Conservation (phyloP, 2,113 vertebrate genomes). For the Lontra canadensis region DNA sequence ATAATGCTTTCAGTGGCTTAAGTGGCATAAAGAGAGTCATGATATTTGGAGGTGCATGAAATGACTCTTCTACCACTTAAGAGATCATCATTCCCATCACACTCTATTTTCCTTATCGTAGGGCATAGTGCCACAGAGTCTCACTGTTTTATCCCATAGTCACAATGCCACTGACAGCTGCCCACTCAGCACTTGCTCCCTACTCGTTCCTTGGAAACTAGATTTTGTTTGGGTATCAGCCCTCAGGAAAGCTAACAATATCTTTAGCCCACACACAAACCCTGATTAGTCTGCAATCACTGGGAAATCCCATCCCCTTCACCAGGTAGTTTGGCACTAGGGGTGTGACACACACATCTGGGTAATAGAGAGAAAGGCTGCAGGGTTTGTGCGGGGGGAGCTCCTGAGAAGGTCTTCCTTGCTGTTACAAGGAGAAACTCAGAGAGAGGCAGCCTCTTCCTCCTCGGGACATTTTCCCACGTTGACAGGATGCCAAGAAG, state of each 20-base stretch:
- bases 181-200: background rate
- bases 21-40: background rate
- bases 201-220: background rate
- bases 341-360: background rate
- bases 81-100: fast-evolving
- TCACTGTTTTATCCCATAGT: background rate
- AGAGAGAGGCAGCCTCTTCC: background rate
- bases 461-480: background rate
- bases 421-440: background rate
- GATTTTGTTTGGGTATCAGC: background rate
- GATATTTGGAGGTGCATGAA: background rate
- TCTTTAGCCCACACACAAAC: background rate
- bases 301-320: background rate
- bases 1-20: no score
- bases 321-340: background rate
- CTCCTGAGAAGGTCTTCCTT: background rate
- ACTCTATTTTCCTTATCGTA: background rate
- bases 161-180: background rate
- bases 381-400: background rate
- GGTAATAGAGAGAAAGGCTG: background rate
- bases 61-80: background rate
- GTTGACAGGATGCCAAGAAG: background rate
- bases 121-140: background rate
- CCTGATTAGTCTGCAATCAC: background rate
- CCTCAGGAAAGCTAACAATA: background rate